Percentiles rank a stretch among this genome's conserved stretches.
These are phyloP conservation scores for Ommatoiulus sabulosus DNA, from an alignment of 2,888 invertebrate species.

Conservation along the genomic window DNA sequence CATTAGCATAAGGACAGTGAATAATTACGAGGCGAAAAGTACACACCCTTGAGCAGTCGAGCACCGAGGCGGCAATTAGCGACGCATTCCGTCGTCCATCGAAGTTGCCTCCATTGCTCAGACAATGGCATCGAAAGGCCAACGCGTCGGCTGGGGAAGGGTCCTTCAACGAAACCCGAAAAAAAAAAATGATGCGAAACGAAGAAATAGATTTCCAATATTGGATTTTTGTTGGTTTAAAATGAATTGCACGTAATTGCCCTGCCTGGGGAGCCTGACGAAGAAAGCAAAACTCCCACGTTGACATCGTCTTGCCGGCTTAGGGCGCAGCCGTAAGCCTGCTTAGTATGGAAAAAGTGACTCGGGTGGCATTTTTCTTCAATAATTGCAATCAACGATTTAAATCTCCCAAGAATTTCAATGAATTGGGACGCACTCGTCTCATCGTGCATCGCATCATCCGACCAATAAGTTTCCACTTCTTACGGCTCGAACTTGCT, in stretches of 20 bases:
- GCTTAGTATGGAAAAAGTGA: constrained; percentile 40
- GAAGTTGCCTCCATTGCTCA: not conserved
- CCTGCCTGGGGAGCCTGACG: not conserved
- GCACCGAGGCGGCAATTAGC: not conserved
- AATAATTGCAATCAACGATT: constrained; percentile 36
- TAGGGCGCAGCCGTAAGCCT: not conserved
- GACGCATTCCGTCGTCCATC: not conserved
- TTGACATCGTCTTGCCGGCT: not conserved
- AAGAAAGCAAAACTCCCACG: not conserved
- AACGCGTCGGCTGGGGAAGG: not conserved
- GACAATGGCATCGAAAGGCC: not conserved
- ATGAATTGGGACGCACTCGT: constrained; percentile 10
- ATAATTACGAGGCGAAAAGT: constrained; percentile 17
- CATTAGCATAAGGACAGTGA: constrained; percentile 36
- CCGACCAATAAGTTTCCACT: constrained; percentile 25
- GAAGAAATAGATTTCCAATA: constrained; percentile 27
- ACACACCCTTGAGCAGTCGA: constrained; percentile 14
- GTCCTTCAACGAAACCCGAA: not conserved
- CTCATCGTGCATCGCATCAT: constrained; percentile 17
- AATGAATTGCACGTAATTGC: constrained; percentile 40
- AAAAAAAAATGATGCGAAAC: not conserved
- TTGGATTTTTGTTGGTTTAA: constrained; percentile 40
- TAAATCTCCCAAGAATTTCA: constrained; percentile 31
- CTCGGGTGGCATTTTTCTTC: constrained; percentile 35
- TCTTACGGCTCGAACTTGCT: not conserved